These are phyloP conservation scores for Trichechus manatus DNA, from an alignment of 2,113 vertebrate species.

Conservation along the genomic window DNA sequence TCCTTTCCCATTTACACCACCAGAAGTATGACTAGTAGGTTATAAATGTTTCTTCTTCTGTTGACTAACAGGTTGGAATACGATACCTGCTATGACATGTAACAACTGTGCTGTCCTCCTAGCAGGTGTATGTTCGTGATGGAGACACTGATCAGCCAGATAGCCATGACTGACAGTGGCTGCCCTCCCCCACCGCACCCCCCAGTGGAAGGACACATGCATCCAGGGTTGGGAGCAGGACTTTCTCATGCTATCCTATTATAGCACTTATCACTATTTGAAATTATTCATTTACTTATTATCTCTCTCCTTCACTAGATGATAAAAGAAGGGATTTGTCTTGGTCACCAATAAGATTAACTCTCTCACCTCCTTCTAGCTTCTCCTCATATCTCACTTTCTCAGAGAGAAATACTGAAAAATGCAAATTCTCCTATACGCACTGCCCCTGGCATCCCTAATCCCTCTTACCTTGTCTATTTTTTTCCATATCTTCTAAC, in stretches of 20 bases:
- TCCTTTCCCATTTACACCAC: neutral
- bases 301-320: neutral
- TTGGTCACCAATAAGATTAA: neutral
- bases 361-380: neutral
- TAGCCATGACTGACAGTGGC: rapidly evolving
- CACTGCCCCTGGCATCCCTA: neutral
- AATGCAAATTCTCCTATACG: neutral
- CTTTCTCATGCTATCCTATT: neutral
- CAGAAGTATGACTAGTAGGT: constrained; percentile 41
- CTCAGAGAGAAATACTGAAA: neutral
- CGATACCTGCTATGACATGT: neutral
- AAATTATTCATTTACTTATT: constrained; percentile 13
- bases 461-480: neutral
- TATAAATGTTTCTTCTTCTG: constrained; percentile 29
- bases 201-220: neutral
- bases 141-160: neutral
- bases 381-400: neutral
- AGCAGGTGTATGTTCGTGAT: neutral
- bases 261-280: neutral
- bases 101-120: neutral
- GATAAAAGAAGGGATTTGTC: neutral
- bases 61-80: neutral
- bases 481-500: neutral
- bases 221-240: neutral
- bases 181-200: neutral